Evolutionary conservation across 2,888 invertebrate genomes (phyloP), one percentile per base, ranked within the genome.

Genomic region (Limnephilus auricula): DNA sequence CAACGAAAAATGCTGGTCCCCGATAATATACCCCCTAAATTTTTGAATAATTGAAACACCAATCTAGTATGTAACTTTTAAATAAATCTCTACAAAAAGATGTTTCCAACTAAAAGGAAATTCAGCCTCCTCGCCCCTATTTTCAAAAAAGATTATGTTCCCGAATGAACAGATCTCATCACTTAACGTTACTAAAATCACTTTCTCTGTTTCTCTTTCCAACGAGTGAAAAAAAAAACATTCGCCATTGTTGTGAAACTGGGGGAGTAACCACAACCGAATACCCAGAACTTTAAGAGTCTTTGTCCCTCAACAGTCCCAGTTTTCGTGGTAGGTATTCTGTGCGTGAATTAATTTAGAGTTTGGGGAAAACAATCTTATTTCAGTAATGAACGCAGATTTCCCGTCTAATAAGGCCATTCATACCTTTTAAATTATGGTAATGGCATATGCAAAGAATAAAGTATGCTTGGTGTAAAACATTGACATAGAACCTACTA

Each of bases 321-420:
- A 25, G 65, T 65, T 65, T 65, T 25, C 25, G 9, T 65, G 25
- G 65, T 4, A 34, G 34, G 2, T 25, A 25, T 25, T 25, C 65
- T 65, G 65, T 25, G n/a, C 25, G 9, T 6, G 9, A 65, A 65
- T 65, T 65, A 25, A 65, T n/a, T 65, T 65, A 65, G 65, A n/a
- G n/a, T 9, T n/a, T 25, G 65, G 65, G 65, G 25, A 65, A 65
- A 65, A 65, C 25, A 25, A 65, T 65, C 65, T 65, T 65, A n/a
- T 65, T n/a, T n/a, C n/a, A 65, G 65, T 65, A 65, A 65, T 65
- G 65, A 65, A 65, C 65, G 65, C 65, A 65, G 65, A 65, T 65
- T 65, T 65, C 9, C 65, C 65, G 6, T 65, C 25, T 65, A 65
- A 65, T 65, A 65, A 65, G 65, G 65, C 65, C 65, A 65, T 65